Percentiles rank a stretch among this genome's conserved stretches.
These are phyloP conservation scores for Dromococcyx pavoninus DNA, from an alignment of 2,797 vertebrate species.

Conservation along the genomic window DNA sequence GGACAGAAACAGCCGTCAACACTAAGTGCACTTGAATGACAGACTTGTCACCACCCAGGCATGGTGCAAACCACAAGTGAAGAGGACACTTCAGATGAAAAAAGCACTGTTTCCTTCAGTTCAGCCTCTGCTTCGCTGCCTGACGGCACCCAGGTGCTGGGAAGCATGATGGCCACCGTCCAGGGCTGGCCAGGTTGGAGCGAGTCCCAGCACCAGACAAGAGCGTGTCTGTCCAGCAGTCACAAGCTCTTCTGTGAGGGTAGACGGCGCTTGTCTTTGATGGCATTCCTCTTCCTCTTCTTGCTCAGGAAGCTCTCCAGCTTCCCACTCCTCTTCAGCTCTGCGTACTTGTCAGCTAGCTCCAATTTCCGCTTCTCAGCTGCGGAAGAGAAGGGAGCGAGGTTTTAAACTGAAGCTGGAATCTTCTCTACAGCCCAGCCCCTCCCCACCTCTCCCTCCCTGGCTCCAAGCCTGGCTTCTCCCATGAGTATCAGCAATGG, in stretches of 20 bases:
- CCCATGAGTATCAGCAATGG: background rate
- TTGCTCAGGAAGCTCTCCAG: slow-evolving; percentile 91
- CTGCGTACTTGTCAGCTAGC: slow-evolving; percentile 87
- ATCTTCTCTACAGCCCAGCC: background rate
- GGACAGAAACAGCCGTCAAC: background rate
- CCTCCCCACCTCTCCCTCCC: background rate
- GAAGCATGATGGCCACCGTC: background rate
- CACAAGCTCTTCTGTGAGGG: slow-evolving; percentile 73
- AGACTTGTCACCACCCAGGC: background rate
- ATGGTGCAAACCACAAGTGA: background rate
- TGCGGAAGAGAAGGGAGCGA: slow-evolving; percentile 32
- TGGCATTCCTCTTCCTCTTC: slow-evolving; percentile 92
- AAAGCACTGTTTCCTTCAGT: background rate
- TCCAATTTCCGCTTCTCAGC: slow-evolving; percentile 88
- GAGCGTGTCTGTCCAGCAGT: background rate
- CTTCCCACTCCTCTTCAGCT: slow-evolving; percentile 90
- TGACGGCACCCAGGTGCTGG: background rate
- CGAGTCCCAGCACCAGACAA: background rate
- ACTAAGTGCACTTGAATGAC: background rate
- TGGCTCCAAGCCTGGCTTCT: background rate
- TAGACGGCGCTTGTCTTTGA: slow-evolving; percentile 88
- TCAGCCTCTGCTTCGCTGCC: background rate
- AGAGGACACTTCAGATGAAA: background rate
- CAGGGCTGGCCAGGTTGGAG: background rate
- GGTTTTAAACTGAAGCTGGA: background rate